These are phyloP conservation scores for Lochmaea capreae DNA, from an alignment of 2,888 invertebrate species.

Conservation along the genomic window DNA sequence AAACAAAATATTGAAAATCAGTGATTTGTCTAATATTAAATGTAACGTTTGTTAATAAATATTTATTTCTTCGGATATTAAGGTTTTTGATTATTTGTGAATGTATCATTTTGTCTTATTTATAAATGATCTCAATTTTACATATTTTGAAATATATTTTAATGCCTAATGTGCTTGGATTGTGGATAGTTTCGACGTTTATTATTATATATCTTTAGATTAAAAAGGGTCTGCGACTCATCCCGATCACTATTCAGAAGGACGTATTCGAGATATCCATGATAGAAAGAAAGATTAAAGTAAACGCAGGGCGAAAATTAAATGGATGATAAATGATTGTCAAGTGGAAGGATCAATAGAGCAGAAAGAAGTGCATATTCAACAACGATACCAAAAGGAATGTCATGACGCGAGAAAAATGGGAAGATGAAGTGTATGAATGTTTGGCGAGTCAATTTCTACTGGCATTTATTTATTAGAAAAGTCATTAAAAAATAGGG, in stretches of 20 bases:
- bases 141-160: too few relatives aligned
- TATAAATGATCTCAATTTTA: too few relatives aligned
- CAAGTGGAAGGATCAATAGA: slow-evolving; percentile 37
- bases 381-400: slow-evolving; percentile 36
- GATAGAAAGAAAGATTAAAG: slow-evolving; percentile 32
- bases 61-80: too few relatives aligned
- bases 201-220: neutral
- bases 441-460: slow-evolving; percentile 34
- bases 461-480: slow-evolving; percentile 34
- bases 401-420: slow-evolving; percentile 36
- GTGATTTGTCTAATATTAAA: too few relatives aligned
- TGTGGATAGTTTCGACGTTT: too few relatives aligned
- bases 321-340: slow-evolving; percentile 40
- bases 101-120: too few relatives aligned
- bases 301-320: slow-evolving; percentile 39
- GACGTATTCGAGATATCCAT: slow-evolving; percentile 24
- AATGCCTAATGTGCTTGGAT: too few relatives aligned
- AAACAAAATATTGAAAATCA: too few relatives aligned
- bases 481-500: slow-evolving; percentile 28
- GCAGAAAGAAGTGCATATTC: slow-evolving; percentile 39
- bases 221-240: slow-evolving; percentile 2
- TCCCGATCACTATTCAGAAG: slow-evolving; percentile 8
- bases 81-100: too few relatives aligned
- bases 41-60: too few relatives aligned
- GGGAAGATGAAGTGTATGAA: slow-evolving; percentile 35